These are phyloP conservation scores for Drosophila miranda DNA, from an alignment of 1,140 invertebrate genomes.

Conservation along the genomic window DNA sequence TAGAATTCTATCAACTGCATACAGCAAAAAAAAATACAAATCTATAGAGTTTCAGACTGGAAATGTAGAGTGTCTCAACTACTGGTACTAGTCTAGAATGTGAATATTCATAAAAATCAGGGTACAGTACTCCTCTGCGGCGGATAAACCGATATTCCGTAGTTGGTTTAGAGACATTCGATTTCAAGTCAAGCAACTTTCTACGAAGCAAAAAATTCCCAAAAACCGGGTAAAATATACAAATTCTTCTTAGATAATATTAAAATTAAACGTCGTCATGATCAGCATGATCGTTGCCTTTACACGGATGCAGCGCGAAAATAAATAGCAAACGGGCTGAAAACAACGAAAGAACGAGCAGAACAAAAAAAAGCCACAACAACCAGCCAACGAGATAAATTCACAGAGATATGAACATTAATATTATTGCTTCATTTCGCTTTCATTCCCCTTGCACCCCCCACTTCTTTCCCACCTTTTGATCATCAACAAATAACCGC, in stretches of 20 bases:
- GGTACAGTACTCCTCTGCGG: too few species aligned
- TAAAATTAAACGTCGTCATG: slow-evolving; percentile 7
- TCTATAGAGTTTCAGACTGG: too few species aligned
- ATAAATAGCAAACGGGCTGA: slow-evolving; percentile 33
- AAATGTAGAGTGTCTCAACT: too few species aligned
- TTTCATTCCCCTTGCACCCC: background rate
- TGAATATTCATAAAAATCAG: too few species aligned
- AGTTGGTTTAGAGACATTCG: too few species aligned
- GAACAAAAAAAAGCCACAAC: slow-evolving; percentile 1
- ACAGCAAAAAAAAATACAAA: too few species aligned
- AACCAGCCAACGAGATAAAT: slow-evolving; percentile 23
- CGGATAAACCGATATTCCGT: too few species aligned
- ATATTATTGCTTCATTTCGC: slow-evolving; percentile 41
- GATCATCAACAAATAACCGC: background rate
- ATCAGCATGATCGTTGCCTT: slow-evolving; percentile 14
- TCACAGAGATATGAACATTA: slow-evolving; percentile 48
- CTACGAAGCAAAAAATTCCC: slow-evolving; percentile 11
- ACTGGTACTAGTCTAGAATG: too few species aligned
- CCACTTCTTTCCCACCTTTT: slow-evolving; percentile 2
- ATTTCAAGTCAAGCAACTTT: too few species aligned
- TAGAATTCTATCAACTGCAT: too few species aligned
- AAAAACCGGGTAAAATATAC: slow-evolving; percentile 26
- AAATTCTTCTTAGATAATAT: too few species aligned
- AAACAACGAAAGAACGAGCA: slow-evolving; percentile 13
- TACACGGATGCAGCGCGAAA: slow-evolving; percentile 39